phyloP scores from a whole-genome alignment of 2,113 vertebrate genomes.

The Barnardius zonarius region DNA sequence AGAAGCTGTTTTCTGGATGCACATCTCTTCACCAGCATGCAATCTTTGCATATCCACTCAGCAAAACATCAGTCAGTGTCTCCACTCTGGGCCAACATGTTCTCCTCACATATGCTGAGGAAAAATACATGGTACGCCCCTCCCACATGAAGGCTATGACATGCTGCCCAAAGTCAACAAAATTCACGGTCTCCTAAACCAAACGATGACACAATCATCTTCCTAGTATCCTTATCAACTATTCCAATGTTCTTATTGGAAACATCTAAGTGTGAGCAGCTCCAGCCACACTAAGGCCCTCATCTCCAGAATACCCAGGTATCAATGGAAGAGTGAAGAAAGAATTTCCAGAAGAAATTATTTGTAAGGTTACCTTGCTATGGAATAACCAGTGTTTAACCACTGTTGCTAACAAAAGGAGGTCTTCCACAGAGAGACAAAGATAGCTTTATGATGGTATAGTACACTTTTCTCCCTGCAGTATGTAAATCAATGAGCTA shows the following conservation, averaged over 20 bases:
- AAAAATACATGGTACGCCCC: neutral
- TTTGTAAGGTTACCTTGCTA: neutral
- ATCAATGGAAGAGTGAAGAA: neutral
- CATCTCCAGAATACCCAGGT: neutral
- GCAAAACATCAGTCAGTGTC: neutral
- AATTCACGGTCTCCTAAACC: neutral
- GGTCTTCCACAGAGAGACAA: neutral
- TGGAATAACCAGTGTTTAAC: neutral
- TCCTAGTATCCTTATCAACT: neutral
- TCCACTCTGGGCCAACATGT: rapidly evolving
- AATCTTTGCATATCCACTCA: neutral
- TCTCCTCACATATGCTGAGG: neutral
- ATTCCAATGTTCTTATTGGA: neutral
- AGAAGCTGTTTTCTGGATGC: neutral
- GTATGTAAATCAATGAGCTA: neutral
- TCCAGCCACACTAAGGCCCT: neutral
- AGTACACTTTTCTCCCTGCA: neutral
- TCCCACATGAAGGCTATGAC: neutral
- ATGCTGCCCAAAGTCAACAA: neutral
- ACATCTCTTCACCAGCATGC: rapidly evolving
- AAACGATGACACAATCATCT: neutral
- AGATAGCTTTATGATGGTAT: neutral
- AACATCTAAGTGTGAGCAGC: neutral
- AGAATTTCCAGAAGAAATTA: neutral
- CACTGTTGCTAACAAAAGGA: neutral